Conservation (phyloP, 2,797 vertebrate species). For the Acrocephalus scirpaceus region DNA sequence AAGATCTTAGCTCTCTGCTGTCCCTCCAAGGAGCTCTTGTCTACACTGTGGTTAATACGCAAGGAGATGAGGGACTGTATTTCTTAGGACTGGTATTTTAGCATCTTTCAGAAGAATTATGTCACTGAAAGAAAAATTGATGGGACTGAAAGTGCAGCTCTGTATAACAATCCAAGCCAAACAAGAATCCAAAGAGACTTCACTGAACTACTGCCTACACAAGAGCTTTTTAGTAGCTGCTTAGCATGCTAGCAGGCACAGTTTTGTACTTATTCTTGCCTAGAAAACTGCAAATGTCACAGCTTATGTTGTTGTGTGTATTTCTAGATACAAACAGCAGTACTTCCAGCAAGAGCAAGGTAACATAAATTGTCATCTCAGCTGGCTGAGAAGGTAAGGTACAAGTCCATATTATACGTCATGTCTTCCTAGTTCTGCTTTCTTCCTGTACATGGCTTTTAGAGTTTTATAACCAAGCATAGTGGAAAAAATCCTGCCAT, state of each 20-base stretch:
- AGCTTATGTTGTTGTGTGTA: not conserved
- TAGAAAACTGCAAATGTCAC: not conserved
- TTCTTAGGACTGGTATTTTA: not conserved
- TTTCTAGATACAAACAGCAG: not conserved
- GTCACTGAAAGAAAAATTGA: not conserved
- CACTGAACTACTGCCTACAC: not conserved
- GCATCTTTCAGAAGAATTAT: not conserved
- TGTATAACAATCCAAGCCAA: not conserved
- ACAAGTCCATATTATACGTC: not conserved
- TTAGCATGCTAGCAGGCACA: not conserved
- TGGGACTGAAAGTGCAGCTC: not conserved
- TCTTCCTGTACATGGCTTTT: not conserved
- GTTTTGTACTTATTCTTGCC: conserved; percentile 21
- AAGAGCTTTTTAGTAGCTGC: not conserved
- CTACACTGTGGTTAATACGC: not conserved
- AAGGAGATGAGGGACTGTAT: not conserved
- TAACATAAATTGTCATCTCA: not conserved
- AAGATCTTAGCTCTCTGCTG: not conserved
- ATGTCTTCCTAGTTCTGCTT: not conserved
- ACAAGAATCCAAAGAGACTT: not conserved
- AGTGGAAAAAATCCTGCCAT: not conserved
- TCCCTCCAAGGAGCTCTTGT: not conserved
- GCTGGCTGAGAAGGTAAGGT: not conserved
- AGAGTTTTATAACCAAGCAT: not conserved
- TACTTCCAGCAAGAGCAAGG: not conserved